phyloP scores from a whole-genome alignment of 23 tunicate genomes.

The Oikopleura vanhoeffeni region DNA sequence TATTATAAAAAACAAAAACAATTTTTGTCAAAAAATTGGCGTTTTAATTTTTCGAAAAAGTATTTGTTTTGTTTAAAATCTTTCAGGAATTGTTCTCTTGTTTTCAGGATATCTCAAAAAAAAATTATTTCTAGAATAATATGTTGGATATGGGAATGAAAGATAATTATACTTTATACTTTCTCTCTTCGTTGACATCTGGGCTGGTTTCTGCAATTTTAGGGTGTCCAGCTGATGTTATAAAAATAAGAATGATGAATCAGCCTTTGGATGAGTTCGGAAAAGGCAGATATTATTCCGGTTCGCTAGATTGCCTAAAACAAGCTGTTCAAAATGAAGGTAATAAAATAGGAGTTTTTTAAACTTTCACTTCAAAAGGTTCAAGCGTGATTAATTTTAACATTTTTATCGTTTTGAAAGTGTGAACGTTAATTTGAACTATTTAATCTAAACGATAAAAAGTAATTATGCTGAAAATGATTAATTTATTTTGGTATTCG shows the following conservation, averaged over 20 bases:
- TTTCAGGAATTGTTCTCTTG: not conserved
- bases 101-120: not conserved
- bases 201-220: slow-evolving; percentile 68
- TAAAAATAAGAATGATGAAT: slow-evolving; percentile 90
- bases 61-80: no score
- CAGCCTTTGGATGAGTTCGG: slow-evolving; percentile 50
- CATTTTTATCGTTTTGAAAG: no score
- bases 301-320: slow-evolving; percentile 44
- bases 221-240: slow-evolving; percentile 89
- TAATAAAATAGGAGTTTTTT: no score
- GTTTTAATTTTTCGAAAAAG: no score
- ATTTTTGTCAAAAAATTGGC: no score
- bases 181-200: slow-evolving; percentile 16
- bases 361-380: no score
- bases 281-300: slow-evolving; percentile 43
- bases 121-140: not conserved
- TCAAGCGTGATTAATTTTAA: no score
- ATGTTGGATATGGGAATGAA: not conserved
- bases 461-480: no score
- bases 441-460: no score
- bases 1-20: no score
- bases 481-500: no score
- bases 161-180: not conserved
- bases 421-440: no score
- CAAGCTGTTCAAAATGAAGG: slow-evolving; percentile 47